Percentiles rank a stretch among this genome's conserved stretches.
Conservation (phyloP, 2,888 invertebrate species). For the Patella caerulea region DNA sequence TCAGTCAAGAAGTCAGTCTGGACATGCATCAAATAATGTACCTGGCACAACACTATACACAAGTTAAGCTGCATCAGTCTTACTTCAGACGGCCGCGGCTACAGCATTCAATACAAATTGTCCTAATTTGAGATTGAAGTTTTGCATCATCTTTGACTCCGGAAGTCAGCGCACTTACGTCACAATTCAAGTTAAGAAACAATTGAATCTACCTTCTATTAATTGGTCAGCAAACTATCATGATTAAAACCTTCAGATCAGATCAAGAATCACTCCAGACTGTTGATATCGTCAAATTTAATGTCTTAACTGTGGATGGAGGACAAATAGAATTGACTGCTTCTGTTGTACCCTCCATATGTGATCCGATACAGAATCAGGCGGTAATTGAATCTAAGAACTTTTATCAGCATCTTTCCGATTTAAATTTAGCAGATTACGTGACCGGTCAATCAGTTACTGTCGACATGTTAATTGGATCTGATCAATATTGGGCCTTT, state of each 20-base stretch:
- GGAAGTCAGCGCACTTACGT: background rate
- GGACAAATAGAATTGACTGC: background rate
- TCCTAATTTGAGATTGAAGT: background rate
- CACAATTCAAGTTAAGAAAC: background rate
- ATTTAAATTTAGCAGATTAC: background rate
- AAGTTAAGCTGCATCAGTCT: background rate
- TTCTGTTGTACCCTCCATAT: background rate
- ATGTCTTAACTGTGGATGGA: background rate
- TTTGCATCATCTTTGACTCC: background rate
- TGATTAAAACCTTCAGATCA: background rate
- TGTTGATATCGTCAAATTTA: background rate
- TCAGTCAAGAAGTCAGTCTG: too few species aligned
- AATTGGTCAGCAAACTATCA: background rate
- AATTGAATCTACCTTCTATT: background rate
- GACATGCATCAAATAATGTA: too few species aligned
- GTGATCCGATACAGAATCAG: background rate
- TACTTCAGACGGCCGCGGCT: background rate
- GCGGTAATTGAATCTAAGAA: background rate
- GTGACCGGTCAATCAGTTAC: background rate
- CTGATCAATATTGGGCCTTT: background rate
- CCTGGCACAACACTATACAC: background rate
- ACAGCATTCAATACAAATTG: background rate
- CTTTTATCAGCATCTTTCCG: background rate
- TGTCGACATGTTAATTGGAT: constrained; percentile 1
- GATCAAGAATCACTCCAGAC: background rate